Base-by-base conservation (phyloP, 30 jellyfish, hydroid and myxozoan species). In the Sanderia malayensis region DNA sequence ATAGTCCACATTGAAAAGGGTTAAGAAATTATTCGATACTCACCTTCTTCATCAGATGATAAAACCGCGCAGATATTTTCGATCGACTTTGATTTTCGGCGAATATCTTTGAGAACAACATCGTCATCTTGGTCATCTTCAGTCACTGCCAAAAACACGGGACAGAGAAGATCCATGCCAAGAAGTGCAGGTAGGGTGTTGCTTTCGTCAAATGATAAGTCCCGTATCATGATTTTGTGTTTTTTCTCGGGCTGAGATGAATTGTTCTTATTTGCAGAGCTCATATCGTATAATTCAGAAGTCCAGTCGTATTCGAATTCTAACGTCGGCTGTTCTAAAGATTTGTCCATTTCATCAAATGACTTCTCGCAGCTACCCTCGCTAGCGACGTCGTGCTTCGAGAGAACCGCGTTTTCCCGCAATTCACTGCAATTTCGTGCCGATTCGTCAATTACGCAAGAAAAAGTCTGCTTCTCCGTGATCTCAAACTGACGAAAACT, bases 111-210 rank as follows among this genome's bases (percentile, higher is more conserved):
- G 34, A 83, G 32, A 0, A 73, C 79, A 4, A 44, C 70, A 31
- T 83, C 93, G 31, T 87, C 88, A 67, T 91, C 98, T 13, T 80
- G 96, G 18, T 77, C 96, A 24, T 91, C 98, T 34, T 91, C 96
- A 0, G 98, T 84, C 24, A 91, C 95, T 18, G 98, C 98, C 33
- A 91, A 63, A 70, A 83, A 91, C 0, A 91, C 98, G 19, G 98
- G 98, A 29, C 96, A 95, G 72, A 91, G 61, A 53, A 91, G 59
- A 61, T 91, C 96, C 31, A 74, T 76, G 4, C 95, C 95, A 15
- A 85, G 22, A 44, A 91, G 69, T n/a, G 84, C 96, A 0, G 87
- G 44, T 23, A 80, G 24, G 10, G 89, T 28, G 23, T 52, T 47
- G 46, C 71, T 80, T 37, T 83, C 98, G 69, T 91, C 98, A 76